Evolutionary conservation across 2,797 vertebrate species (phyloP), one percentile per base, ranked within the genome.

Genomic region (Hirundo rustica): DNA sequence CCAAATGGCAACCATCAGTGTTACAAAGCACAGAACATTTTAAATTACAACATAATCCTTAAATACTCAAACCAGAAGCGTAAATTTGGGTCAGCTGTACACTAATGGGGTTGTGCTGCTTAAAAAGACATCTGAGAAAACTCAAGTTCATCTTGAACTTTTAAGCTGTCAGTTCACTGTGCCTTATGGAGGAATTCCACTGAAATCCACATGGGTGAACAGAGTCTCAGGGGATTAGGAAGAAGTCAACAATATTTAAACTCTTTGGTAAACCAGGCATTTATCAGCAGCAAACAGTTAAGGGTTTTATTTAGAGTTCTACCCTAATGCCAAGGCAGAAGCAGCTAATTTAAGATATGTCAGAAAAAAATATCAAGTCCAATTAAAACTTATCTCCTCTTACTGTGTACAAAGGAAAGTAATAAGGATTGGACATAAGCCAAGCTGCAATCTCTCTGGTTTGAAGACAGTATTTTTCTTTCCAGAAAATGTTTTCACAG

Each of bases 371-470:
- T 16, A 90, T 48, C 78, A 92, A 70, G 42, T 80, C 77, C 80
- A 95, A 93, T 96, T 95, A 95, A 89, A 96, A 90, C 13, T 95
- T 92, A 92, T 85, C 85, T 93, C 68, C 58, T 79, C 34, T 93
- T 20, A 65, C 74, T 85, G 29, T 10, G 32, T 50, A 78, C 76
- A 91, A 93, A 85, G 47, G 53, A 53, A 88, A 95, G 66, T 42
- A 90, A 73, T 48, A 85, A 89, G 77, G 25, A 54, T 36, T 97
- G 96, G 94, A 91, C 23, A 13, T 3, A 48, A 40, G 82, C 96
- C 91, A 96, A 95, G 42, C 32, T 13, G 4, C 95, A 76, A 90
- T 61, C 64, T 71, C 42, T 79, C n/a, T 5, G 5, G 14, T 82
- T 65, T 84, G 64, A 54, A 77, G 58, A 50, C 44, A 50, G 13